Base-by-base conservation (phyloP, 2,888 invertebrate species). In the Iselma pallidipennis region DNA sequence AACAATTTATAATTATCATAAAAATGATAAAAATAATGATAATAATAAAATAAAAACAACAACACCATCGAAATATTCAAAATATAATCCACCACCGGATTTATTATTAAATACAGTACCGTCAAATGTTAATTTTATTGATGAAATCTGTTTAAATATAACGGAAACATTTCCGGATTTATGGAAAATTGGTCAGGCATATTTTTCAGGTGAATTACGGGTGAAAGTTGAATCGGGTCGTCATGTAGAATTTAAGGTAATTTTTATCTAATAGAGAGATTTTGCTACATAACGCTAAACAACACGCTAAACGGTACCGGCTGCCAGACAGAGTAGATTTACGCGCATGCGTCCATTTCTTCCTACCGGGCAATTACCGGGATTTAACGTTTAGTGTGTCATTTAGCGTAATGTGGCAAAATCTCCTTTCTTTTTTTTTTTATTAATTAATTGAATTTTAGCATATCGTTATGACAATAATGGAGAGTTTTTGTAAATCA, bases 181-280 rank as follows among this genome's bases (percentile, higher is more conserved):
- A 73, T 98, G 97, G 97, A 93, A 95, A 77, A 87, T 99, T 1
- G 97, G 98, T 0, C 91, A 96, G 75, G 89, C 95, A 37, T 98
- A 98, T 85, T 96, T 97, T 81, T 91, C 91, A 4, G 94, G 94
- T 6, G 93, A 95, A 77, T 82, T 96, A 57, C 88, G 90, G 71
- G 89, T 91, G 0, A 89, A 91, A 66, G 85, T 89, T 10, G 90
- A 90, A 77, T 81, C 86, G 2, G 87, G 89, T n/a, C 86, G 91
- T 55, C 92, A 75, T 69, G 73, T 74, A n/a, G 61, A 69, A 49
- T 67, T 61, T 57, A 67, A 67, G 55, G 66, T 68, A 57, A 55
- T 4, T 9, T 29, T n/a, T n/a, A n/a, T n/a, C n/a, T n/a, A n/a
- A n/a, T n/a, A n/a, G n/a, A n/a, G n/a, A n/a, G n/a, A n/a, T n/a